phyloP scores from a whole-genome alignment of 1,140 invertebrate species.

The Octopus bimaculoides region DNA sequence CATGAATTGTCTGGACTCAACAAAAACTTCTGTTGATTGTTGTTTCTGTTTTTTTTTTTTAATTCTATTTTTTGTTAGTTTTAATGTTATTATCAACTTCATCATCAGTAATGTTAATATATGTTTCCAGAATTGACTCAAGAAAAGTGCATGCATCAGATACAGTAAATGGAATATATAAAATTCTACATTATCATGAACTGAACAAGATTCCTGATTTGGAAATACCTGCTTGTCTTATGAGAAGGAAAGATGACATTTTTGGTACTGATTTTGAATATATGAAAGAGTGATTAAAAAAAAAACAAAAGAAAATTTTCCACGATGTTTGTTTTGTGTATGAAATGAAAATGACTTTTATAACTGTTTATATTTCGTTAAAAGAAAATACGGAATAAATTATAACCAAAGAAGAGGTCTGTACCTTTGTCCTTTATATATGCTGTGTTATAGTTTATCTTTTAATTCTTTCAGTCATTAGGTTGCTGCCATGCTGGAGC shows the following conservation, averaged over 20 bases:
- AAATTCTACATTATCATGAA: not conserved
- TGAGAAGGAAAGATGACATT: not conserved
- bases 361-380: too few relatives aligned
- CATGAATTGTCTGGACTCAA: too few relatives aligned
- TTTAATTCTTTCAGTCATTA: too few relatives aligned
- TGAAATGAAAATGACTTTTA: not conserved
- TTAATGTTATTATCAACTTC: not conserved
- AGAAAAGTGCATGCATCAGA: not conserved
- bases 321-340: not conserved
- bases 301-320: not conserved
- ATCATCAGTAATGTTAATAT: too few relatives aligned
- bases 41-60: not conserved
- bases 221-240: not conserved
- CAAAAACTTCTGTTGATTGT: not conserved
- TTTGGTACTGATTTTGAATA: not conserved
- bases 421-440: too few relatives aligned
- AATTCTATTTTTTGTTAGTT: not conserved
- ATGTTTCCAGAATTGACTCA: too few relatives aligned
- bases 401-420: too few relatives aligned
- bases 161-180: not conserved
- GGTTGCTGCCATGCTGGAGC: too few relatives aligned
- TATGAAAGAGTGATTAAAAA: not conserved
- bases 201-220: not conserved
- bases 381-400: too few relatives aligned
- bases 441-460: too few relatives aligned